Base-by-base conservation (phyloP, 2,888 invertebrate genomes). In the Pristionchus mayeri region DNA sequence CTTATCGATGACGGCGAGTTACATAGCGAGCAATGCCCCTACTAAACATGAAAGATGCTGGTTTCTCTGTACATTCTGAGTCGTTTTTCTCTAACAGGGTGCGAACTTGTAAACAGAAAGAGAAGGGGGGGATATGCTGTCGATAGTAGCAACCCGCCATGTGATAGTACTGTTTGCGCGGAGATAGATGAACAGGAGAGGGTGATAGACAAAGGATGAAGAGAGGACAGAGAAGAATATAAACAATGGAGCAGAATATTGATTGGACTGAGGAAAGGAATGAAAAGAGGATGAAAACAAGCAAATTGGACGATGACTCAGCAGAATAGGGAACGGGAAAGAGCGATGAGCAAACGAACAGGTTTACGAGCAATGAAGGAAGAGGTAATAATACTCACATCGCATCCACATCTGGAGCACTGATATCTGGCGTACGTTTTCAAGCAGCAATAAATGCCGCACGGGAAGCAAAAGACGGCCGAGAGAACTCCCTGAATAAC, bases 401-500 rank as follows among this genome's bases (percentile, higher is more conserved):
- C 91, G 54, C 88, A 89, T 48, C 89, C 86, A 76, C 91, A 91
- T 30, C 75, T 57, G 11, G 86, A 67, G 79, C 91, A 91, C 34
- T 88, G 89, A 52, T 57, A 57, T 24, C 54, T 24, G 18, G 54
- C 54, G 27, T 71, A 40, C 54, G 60, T 71, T 44, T 88, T 84
- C 76, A 91, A 67, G 84, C 91, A 91, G 75, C 90, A 91, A 71
- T 87, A 91, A 54, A 91, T 84, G 44, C 91, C 91, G 71, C 91
- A 91, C 7, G 91, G 91, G 85, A 91, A 91, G 86, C 91, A 91
- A 82, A 91, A 87, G 52, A 91, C 88, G 2, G 89, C 91, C 76
- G 88, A 89, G 50, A 91, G 85, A 57, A 91, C 86, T 11, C 90
- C 91, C 76, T 80, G 50, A 78, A 86, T 85, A n/a, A n/a, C n/a